These are phyloP conservation scores for Spodoptera litura DNA, from an alignment of 1,140 invertebrate species.

Conservation along the genomic window DNA sequence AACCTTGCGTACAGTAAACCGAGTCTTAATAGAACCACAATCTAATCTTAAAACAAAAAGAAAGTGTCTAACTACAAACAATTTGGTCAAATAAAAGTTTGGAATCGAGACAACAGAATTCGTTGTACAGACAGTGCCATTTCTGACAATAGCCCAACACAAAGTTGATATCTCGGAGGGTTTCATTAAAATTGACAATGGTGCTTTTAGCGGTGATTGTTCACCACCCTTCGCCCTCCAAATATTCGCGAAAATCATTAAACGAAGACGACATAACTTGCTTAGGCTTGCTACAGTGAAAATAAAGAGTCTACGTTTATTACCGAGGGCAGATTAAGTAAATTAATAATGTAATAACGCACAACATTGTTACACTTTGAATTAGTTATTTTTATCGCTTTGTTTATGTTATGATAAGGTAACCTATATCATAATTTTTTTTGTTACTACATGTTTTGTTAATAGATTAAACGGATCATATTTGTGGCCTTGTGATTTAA, in stretches of 20 bases:
- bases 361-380: background rate
- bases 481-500: too few species aligned
- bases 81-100: slow-evolving; percentile 48
- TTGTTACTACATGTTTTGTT: too few species aligned
- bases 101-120: slow-evolving; percentile 25
- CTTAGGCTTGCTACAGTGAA: slow-evolving; percentile 39
- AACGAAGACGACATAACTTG: slow-evolving; percentile 48
- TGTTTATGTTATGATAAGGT: too few species aligned
- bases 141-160: slow-evolving; percentile 52
- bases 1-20: too few species aligned
- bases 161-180: slow-evolving; percentile 56
- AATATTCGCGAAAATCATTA: slow-evolving; percentile 47
- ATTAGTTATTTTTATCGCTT: too few species aligned
- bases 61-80: slow-evolving; percentile 39
- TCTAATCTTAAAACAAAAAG: slow-evolving; percentile 11
- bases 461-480: too few species aligned
- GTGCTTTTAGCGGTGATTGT: slow-evolving; percentile 57
- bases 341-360: slow-evolving; percentile 12
- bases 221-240: slow-evolving; percentile 4
- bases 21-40: slow-evolving; percentile 1
- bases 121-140: background rate
- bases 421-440: too few species aligned
- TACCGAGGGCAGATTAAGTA: background rate
- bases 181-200: slow-evolving; percentile 59
- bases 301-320: slow-evolving; percentile 28